phyloP scores from a whole-genome alignment of 1,140 invertebrate species.

The Neodiprion lecontei region DNA sequence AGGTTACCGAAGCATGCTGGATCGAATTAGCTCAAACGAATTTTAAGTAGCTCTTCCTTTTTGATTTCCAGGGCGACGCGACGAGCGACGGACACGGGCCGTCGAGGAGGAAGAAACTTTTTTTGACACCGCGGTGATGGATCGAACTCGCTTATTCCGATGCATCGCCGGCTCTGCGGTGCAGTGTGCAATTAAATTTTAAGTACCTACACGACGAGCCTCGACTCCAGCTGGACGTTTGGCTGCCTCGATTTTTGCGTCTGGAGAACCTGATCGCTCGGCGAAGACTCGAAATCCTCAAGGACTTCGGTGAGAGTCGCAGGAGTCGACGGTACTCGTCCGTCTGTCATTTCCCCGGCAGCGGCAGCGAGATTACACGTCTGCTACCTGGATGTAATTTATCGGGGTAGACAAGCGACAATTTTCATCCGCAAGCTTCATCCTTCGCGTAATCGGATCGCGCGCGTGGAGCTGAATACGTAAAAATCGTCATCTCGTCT shows the following conservation, averaged over 20 bases:
- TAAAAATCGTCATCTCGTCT: background rate
- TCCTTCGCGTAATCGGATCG: background rate
- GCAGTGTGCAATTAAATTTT: background rate
- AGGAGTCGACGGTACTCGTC: background rate
- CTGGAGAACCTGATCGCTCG: background rate
- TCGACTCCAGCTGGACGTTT: background rate
- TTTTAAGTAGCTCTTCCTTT: constrained; percentile 4
- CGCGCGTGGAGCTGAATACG: background rate
- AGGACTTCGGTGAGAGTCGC: background rate
- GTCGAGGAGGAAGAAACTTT: no score
- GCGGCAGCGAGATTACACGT: background rate
- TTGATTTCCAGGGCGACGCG: background rate
- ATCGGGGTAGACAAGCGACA: background rate
- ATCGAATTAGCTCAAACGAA: background rate
- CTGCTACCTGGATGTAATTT: background rate
- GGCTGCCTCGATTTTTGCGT: background rate
- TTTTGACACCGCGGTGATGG: no score
- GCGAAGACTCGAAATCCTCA: background rate
- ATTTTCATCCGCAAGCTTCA: background rate
- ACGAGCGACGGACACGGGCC: no score
- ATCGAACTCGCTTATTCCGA: no score
- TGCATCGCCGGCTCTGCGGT: no score
- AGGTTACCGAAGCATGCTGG: background rate
- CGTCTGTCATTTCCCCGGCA: background rate
- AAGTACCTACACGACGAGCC: background rate